Conservation (phyloP, 2,113 vertebrate genomes). For the Anolis carolinensis region DNA sequence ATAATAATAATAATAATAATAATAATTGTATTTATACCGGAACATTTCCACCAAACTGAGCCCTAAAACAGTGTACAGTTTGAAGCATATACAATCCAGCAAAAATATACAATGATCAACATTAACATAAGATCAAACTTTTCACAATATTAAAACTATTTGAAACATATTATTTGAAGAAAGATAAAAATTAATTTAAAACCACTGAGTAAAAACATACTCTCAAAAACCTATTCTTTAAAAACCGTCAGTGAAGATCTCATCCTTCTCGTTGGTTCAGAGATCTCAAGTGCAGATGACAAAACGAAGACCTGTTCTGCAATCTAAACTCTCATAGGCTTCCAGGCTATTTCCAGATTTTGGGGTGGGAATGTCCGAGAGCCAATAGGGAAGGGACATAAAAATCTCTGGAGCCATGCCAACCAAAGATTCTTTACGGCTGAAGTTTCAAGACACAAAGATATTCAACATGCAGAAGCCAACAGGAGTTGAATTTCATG, state of each 20-base stretch:
- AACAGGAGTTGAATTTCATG: neutral
- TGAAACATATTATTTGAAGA: too few species aligned
- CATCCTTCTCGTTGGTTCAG: neutral
- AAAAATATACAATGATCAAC: too few species aligned
- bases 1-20: too few species aligned
- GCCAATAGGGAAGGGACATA: neutral
- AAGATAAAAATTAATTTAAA: too few species aligned
- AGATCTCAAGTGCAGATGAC: neutral
- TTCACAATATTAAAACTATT: too few species aligned
- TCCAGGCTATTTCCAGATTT: neutral
- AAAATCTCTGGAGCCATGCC: neutral
- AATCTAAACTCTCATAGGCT: neutral
- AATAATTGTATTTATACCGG: too few species aligned
- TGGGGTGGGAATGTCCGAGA: neutral
- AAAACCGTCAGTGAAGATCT: neutral
- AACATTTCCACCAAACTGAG: too few species aligned
- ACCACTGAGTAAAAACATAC: too few species aligned
- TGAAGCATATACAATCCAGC: too few species aligned
- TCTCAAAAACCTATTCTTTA: too few species aligned
- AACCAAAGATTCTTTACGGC: neutral
- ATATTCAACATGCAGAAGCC: neutral
- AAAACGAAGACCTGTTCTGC: neutral
- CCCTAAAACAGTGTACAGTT: too few species aligned
- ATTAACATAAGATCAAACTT: too few species aligned
- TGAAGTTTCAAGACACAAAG: neutral